A percentile compares a stretch with the other conserved stretches of the same genome.
These are phyloP conservation scores for Brachionus koreanus DNA, from an alignment of 1,140 invertebrate species.

Conservation along the genomic window DNA sequence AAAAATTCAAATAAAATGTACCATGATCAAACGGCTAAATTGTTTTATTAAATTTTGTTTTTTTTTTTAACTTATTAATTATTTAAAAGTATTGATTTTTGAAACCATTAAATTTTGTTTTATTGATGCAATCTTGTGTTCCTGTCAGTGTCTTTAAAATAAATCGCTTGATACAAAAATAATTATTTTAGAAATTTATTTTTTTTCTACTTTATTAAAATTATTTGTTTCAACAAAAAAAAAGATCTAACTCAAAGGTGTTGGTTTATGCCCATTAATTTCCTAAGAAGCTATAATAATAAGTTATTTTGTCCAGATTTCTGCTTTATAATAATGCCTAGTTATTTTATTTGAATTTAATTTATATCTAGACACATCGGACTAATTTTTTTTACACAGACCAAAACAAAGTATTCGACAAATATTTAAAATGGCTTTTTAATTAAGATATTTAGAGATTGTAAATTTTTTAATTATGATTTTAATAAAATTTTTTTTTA, in stretches of 20 bases:
- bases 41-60: too few species aligned
- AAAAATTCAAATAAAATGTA: too few species aligned
- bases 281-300: not conserved
- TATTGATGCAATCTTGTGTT: not conserved
- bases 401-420: not conserved
- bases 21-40: too few species aligned
- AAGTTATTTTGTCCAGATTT: not conserved
- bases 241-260: too few species aligned
- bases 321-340: not conserved
- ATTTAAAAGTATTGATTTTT: not conserved
- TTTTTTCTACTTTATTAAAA: not conserved
- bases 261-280: too few species aligned
- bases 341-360: not conserved
- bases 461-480: too few species aligned
- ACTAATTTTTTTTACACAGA: not conserved
- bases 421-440: not conserved
- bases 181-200: not conserved
- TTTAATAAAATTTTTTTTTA: too few species aligned
- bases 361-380: not conserved
- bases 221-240: too few species aligned
- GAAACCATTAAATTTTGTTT: not conserved
- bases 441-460: not conserved
- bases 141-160: not conserved
- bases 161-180: not conserved
- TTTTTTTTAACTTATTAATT: not conserved